Evolutionary conservation across 2,797 vertebrate genomes (phyloP).

Genomic region (Decapterus maruadsi): DNA sequence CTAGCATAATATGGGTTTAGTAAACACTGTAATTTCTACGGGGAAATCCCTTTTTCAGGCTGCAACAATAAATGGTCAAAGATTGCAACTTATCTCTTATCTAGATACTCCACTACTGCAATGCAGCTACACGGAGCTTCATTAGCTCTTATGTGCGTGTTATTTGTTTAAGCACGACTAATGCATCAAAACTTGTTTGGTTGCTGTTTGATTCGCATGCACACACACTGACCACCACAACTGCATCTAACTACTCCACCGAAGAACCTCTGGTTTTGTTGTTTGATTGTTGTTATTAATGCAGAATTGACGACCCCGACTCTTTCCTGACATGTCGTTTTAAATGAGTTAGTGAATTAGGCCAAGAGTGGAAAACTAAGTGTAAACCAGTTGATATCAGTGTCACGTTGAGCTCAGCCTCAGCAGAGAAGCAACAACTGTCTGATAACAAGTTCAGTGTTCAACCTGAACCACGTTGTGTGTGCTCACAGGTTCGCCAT

Average conservation of each 20-base stretch:
- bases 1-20: not conserved
- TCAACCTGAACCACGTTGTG: not conserved
- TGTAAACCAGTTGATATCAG: not conserved
- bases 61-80: not conserved
- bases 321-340: fast-evolving
- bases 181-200: too few species aligned
- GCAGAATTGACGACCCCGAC: not conserved
- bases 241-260: too few species aligned
- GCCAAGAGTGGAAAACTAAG: not conserved
- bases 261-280: not conserved
- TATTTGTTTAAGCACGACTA: not conserved
- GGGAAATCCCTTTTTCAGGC: not conserved
- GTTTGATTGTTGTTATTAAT: too few species aligned
- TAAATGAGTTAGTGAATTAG: too few species aligned
- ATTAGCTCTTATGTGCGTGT: not conserved
- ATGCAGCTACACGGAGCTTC: not conserved
- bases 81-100: not conserved
- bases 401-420: not conserved
- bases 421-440: fast-evolving
- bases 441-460: not conserved
- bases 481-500: conserved; percentile 14
- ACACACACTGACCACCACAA: not conserved
- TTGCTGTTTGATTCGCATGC: not conserved
- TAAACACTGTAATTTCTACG: not conserved
- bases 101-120: not conserved